Conservation (phyloP, 2,888 invertebrate genomes). For the Petrophora chlorosata region DNA sequence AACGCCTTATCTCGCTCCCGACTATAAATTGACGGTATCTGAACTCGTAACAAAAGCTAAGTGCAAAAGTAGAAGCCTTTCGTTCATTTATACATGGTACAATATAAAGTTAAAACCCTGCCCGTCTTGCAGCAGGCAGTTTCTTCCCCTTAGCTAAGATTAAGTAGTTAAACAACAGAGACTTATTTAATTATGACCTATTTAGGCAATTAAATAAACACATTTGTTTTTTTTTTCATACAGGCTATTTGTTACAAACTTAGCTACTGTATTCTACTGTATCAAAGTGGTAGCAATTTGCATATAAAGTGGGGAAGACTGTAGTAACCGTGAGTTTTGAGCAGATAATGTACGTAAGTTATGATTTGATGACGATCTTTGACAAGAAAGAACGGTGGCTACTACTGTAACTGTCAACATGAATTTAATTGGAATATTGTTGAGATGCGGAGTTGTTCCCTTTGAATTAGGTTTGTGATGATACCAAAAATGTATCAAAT, state of each 20-base stretch:
- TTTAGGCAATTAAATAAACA: too few species aligned
- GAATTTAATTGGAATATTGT: slow-evolving; percentile 22
- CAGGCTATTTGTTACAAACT: neutral
- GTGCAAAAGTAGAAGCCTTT: slow-evolving; percentile 28
- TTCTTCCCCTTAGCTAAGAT: too few species aligned
- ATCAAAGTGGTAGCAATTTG: slow-evolving; percentile 28
- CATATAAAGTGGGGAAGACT: slow-evolving; percentile 28
- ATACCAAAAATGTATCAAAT: too few species aligned
- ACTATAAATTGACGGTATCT: slow-evolving; percentile 27
- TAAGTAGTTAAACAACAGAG: too few species aligned
- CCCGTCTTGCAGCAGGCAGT: too few species aligned
- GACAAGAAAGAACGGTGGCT: slow-evolving; percentile 25
- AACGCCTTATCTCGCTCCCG: slow-evolving; percentile 14
- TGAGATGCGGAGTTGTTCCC: too few species aligned
- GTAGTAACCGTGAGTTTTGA: slow-evolving; percentile 24
- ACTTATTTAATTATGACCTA: too few species aligned
- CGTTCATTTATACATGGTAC: too few species aligned
- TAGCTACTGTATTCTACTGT: slow-evolving; percentile 3
- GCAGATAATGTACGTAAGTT: slow-evolving; percentile 25
- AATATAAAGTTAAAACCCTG: too few species aligned
- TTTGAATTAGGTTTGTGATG: too few species aligned
- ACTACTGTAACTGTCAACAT: slow-evolving; percentile 24
- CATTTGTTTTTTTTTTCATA: too few species aligned
- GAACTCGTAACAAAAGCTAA: slow-evolving; percentile 39
- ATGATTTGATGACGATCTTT: slow-evolving; percentile 28